phyloP scores from a whole-genome alignment of 2,797 vertebrate genomes.

The Glyptemys insculpta region DNA sequence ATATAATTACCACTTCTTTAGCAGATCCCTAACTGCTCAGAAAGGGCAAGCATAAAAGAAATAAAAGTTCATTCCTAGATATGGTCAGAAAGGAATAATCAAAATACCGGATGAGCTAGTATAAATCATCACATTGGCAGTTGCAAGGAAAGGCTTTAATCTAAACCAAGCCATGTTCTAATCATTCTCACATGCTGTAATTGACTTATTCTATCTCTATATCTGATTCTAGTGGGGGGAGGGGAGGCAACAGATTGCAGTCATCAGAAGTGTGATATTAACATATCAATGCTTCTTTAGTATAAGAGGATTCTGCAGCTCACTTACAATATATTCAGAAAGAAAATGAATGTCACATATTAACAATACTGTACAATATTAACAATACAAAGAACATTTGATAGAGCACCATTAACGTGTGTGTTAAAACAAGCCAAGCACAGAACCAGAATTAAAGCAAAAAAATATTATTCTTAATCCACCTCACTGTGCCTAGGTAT shows the following conservation, averaged over 20 bases:
- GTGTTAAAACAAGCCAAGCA: neutral
- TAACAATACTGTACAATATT: neutral
- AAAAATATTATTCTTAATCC: neutral
- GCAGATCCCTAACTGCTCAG: neutral
- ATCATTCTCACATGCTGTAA: neutral
- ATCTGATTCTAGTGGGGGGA: neutral
- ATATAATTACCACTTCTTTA: neutral
- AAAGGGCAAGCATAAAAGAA: neutral
- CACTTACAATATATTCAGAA: neutral
- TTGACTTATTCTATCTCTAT: neutral
- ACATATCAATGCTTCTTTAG: neutral
- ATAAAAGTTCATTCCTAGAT: neutral
- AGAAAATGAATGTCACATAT: neutral
- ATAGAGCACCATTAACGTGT: neutral
- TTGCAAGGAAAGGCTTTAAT: neutral
- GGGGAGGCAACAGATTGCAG: neutral
- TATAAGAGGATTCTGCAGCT: neutral
- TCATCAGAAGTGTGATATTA: neutral
- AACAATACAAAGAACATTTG: neutral
- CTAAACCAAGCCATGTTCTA: neutral
- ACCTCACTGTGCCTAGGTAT: neutral
- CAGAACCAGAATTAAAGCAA: neutral
- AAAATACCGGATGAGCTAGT: neutral
- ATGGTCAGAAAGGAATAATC: neutral
- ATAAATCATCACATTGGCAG: neutral